Percentiles rank a stretch among this genome's conserved stretches.
These are phyloP conservation scores for Zelleria hepariella DNA, from an alignment of 2,888 invertebrate genomes.

Conservation along the genomic window DNA sequence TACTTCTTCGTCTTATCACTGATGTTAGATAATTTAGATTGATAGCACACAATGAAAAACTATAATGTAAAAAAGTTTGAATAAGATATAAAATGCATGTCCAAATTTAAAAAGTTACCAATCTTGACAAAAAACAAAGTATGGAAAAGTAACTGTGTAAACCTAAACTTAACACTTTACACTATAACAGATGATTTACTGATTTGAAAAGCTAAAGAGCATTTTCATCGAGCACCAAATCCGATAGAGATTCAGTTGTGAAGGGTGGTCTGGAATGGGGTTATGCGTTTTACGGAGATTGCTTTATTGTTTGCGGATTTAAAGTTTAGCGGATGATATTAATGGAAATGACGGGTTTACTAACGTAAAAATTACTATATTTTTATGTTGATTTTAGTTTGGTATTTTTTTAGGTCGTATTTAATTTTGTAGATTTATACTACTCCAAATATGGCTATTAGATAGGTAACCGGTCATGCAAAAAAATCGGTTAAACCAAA, in stretches of 20 bases:
- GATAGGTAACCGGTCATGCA: no score
- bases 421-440: no score
- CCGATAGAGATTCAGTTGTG: slow-evolving; percentile 31
- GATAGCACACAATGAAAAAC: no score
- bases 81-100: no score
- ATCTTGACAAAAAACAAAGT: no score
- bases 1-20: no score
- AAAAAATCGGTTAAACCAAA: no score
- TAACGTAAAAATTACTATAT: not conserved
- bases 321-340: slow-evolving; percentile 24
- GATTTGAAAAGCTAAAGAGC: slow-evolving; percentile 40
- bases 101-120: no score
- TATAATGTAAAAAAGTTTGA: no score
- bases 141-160: slow-evolving; percentile 6
- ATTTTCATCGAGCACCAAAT: slow-evolving; percentile 26
- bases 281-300: slow-evolving; percentile 24
- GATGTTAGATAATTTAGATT: no score
- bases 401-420: no score
- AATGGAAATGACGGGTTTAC: not conserved
- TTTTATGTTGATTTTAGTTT: not conserved
- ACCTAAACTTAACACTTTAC: slow-evolving; percentile 18
- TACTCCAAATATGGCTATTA: no score
- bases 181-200: slow-evolving; percentile 35
- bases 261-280: slow-evolving; percentile 53
- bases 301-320: slow-evolving; percentile 47